Evolutionary conservation across 2,797 vertebrate genomes (phyloP), one percentile per base, ranked within the genome.

Genomic region (Coracias cyanogaster): DNA sequence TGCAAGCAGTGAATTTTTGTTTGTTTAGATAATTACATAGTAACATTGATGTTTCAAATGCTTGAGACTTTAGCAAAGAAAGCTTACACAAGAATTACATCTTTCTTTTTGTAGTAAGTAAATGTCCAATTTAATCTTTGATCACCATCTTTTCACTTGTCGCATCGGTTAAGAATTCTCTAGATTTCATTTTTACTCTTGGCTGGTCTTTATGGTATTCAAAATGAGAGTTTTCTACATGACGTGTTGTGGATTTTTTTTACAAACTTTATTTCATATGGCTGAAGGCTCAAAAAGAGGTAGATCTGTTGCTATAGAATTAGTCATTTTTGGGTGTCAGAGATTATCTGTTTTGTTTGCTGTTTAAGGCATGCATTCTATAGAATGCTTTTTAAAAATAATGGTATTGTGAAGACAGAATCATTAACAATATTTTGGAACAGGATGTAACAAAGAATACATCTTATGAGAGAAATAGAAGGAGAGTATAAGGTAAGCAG

Each of bases 371-470:
- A 49, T 13, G 2, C 1, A 8, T 81, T 94, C 45, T 39, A 43
- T 10, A 64, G 15, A 76, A 84, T 48, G 19, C 5, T 83, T 67
- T 8, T 12, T 20, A 65, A 43, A 52, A 79, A 19, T 1, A 6
- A 4, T 1, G 14, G 1, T 7, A 3, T 28, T 64, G 15, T 61
- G 41, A 92, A 91, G 60, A 81, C 21, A 87, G 19, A n/a, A 87
- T 71, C 66, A 90, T 85, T 93, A 89, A 78, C 45, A 85, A 43
- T 51, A 74, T 89, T 91, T 93, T 89, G 67, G 39, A 93, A 74
- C 26, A 71, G 12, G 35, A 64, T 57, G 28, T n/a, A 89, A 67
- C 13, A 86, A 95, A 88, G 66, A 84, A 37, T 45, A 39, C 10
- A 13, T 62, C 28, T 79, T 51, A 52, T 12, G 85, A 82, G 72